phyloP scores from a whole-genome alignment of 2,888 invertebrate species.

The Scrobipalpa atriplicella region DNA sequence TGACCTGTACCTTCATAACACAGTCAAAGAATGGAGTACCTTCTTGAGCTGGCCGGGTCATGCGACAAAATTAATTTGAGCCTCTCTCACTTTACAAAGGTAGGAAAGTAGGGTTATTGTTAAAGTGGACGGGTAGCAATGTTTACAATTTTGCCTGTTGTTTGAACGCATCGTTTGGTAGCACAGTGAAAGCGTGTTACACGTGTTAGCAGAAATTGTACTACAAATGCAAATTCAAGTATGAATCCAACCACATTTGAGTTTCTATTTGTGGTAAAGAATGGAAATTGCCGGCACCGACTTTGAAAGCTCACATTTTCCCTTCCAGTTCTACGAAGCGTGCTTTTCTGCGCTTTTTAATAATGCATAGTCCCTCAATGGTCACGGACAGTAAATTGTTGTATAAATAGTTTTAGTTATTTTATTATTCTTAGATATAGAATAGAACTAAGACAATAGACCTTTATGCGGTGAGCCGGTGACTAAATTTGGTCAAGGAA shows the following conservation, averaged over 20 bases:
- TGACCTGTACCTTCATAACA: not conserved
- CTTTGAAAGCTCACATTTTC: not conserved
- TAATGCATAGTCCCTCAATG: not conserved
- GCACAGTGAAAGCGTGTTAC: slow-evolving; percentile 15
- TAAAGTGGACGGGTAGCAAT: not conserved
- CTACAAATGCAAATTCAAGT: slow-evolving; percentile 9
- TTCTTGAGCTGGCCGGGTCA: not conserved
- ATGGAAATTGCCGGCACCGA: not conserved
- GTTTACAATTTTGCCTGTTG: slow-evolving; percentile 1
- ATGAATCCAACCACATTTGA: slow-evolving; percentile 12
- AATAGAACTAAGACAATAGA: not conserved
- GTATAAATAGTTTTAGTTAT: not conserved
- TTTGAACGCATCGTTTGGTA: not conserved
- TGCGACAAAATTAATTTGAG: not conserved
- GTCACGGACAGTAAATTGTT: not conserved
- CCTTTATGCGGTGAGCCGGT: too few species aligned
- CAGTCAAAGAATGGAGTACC: not conserved
- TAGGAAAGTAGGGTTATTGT: not conserved
- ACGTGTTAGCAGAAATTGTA: slow-evolving; percentile 12
- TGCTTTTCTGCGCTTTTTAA: too few species aligned
- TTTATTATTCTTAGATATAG: not conserved
- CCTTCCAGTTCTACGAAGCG: not conserved
- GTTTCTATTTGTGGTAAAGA: slow-evolving; percentile 15
- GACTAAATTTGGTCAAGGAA: not conserved
- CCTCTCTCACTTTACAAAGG: not conserved